These are phyloP conservation scores for Cotesia glomerata DNA, from an alignment of 1,140 invertebrate species.

Conservation along the genomic window DNA sequence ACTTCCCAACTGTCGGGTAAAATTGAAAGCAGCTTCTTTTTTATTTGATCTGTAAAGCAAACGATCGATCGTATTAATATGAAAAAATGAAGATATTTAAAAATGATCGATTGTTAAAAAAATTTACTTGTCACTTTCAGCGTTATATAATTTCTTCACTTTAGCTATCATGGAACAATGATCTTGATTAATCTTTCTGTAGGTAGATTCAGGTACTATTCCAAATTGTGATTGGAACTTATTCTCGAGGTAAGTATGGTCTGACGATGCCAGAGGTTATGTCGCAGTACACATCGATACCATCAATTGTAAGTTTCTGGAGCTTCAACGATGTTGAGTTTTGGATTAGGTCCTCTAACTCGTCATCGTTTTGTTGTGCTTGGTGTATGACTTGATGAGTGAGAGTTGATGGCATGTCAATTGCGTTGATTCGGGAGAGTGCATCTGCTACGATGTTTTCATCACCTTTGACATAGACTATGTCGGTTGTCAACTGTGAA, in stretches of 20 bases:
- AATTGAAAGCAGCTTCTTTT: too few species aligned
- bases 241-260: conserved; percentile 39
- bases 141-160: too few species aligned
- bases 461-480: conserved; percentile 39
- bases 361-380: conserved; percentile 36
- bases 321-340: conserved; percentile 16
- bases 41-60: too few species aligned
- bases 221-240: too few species aligned
- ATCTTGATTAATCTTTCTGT: too few species aligned
- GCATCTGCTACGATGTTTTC: conserved; percentile 46
- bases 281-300: conserved; percentile 25
- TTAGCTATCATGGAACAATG: too few species aligned
- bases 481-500: conserved; percentile 40
- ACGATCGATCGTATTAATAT: too few species aligned
- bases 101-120: too few species aligned
- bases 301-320: conserved; percentile 20
- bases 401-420: conserved; percentile 26
- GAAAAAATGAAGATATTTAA: too few species aligned
- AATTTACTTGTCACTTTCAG: too few species aligned
- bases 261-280: conserved; percentile 31
- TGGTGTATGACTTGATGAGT: conserved; percentile 26
- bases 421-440: conserved; percentile 34
- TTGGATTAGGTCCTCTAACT: conserved; percentile 26
- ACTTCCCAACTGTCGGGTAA: too few species aligned
- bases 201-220: too few species aligned